These are phyloP conservation scores for Scelioninae gen. 1 DNA, from an alignment of 2,888 invertebrate genomes.

Conservation along the genomic window DNA sequence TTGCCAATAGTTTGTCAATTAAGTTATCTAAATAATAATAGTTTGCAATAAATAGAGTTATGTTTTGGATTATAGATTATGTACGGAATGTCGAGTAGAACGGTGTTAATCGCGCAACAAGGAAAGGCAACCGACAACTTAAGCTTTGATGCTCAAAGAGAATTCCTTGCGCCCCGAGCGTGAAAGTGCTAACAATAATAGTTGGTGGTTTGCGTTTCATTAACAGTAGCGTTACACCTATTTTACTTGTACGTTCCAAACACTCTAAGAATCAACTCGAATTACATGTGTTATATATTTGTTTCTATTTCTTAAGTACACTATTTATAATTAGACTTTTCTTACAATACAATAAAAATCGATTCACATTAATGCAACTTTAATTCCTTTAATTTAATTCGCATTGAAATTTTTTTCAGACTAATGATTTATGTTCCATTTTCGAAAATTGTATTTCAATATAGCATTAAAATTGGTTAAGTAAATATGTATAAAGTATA, in stretches of 20 bases:
- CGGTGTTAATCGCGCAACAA: slow-evolving; percentile 59
- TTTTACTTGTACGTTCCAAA: slow-evolving; percentile 60
- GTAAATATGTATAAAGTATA: no score
- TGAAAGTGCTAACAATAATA: slow-evolving; percentile 76
- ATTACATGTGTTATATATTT: no score
- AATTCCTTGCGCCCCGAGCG: slow-evolving; percentile 71
- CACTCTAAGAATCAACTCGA: slow-evolving; percentile 33
- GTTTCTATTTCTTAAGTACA: no score
- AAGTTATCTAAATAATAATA: slow-evolving; percentile 12
- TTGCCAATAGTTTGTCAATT: not conserved
- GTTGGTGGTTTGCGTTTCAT: slow-evolving; percentile 77
- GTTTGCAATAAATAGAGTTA: slow-evolving; percentile 33
- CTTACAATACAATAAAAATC: no score
- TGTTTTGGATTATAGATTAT: slow-evolving; percentile 47
- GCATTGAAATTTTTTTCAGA: no score
- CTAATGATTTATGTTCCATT: no score
- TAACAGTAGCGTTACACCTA: slow-evolving; percentile 73
- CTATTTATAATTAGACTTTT: no score
- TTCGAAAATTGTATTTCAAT: no score
- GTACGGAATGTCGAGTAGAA: slow-evolving; percentile 47
- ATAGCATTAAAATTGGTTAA: no score
- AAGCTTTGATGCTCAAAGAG: slow-evolving; percentile 71
- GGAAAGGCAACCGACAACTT: slow-evolving; percentile 65
- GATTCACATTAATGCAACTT: no score
- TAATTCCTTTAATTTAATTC: no score